These are phyloP conservation scores for Haliclona indistincta DNA, from an alignment of 37 sponge, comb jelly and placozoan species.

Conservation along the genomic window DNA sequence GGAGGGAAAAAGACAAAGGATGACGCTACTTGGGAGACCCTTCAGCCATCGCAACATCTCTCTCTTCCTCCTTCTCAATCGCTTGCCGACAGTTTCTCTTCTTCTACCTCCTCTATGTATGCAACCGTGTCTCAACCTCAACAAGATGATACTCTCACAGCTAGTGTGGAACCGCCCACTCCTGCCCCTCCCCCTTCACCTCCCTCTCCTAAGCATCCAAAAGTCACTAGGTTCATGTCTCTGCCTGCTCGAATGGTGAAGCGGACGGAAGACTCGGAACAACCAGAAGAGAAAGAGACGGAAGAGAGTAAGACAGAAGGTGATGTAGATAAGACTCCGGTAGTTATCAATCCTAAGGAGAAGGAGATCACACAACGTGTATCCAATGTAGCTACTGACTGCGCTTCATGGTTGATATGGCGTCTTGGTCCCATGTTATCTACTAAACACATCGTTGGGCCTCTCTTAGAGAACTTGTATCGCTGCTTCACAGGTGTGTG, in stretches of 20 bases:
- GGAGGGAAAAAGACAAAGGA: background rate
- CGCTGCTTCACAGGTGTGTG: slow-evolving; percentile 50
- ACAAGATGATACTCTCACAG: too few species aligned
- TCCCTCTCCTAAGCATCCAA: background rate
- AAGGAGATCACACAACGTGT: slow-evolving; percentile 24
- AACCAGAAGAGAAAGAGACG: background rate
- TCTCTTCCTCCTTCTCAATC: too few species aligned
- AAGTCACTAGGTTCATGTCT: background rate
- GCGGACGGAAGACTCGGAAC: background rate
- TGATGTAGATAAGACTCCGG: background rate
- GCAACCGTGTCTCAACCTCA: background rate
- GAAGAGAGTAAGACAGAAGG: slow-evolving; percentile 2
- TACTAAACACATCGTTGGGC: slow-evolving; percentile 61
- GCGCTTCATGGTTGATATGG: slow-evolving; percentile 67
- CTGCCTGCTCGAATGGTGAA: background rate
- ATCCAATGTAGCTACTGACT: slow-evolving; percentile 64
- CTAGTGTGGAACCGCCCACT: background rate
- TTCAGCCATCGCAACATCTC: too few species aligned
- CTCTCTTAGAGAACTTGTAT: slow-evolving; percentile 63
- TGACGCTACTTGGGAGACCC: background rate
- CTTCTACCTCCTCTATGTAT: background rate
- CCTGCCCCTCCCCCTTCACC: background rate
- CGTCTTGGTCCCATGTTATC: slow-evolving; percentile 74
- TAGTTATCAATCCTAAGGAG: slow-evolving; percentile 11
- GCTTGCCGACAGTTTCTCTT: background rate